These are phyloP conservation scores for Nasonovia ribisnigri DNA, from an alignment of 2,888 invertebrate species.

Conservation along the genomic window DNA sequence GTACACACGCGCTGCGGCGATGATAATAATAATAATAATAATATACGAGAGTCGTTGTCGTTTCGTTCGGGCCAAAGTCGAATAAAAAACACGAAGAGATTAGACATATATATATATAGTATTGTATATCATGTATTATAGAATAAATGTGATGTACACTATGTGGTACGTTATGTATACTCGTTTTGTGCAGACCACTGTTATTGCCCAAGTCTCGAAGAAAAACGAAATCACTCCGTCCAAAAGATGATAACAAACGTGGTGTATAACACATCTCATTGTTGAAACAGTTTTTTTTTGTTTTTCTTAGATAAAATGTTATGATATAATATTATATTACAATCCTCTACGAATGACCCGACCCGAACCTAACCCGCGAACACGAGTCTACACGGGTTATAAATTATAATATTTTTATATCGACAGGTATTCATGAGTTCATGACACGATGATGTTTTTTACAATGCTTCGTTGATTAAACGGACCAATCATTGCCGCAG, in stretches of 20 bases:
- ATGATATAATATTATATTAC: not conserved
- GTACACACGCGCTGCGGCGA: not conserved
- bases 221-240: not conserved
- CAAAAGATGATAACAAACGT: not conserved
- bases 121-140: not conserved
- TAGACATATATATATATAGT: not conserved
- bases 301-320: not conserved
- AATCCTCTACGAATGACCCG: not conserved
- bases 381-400: not conserved
- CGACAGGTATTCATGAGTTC: not conserved
- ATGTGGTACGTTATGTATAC: not conserved
- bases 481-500: not conserved
- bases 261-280: not conserved
- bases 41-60: not conserved
- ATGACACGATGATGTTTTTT: not conserved
- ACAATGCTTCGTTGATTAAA: not conserved
- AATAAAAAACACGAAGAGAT: constrained; percentile 10
- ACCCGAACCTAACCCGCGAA: not conserved
- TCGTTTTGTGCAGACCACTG: not conserved
- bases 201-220: not conserved
- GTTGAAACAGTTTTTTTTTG: not conserved
- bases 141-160: not conserved
- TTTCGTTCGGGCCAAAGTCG: constrained; percentile 8
- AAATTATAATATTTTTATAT: not conserved
- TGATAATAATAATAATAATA: not conserved